Evolutionary conservation across 1,140 invertebrate genomes (phyloP).

Genomic region (Euwallacea fornicatus): DNA sequence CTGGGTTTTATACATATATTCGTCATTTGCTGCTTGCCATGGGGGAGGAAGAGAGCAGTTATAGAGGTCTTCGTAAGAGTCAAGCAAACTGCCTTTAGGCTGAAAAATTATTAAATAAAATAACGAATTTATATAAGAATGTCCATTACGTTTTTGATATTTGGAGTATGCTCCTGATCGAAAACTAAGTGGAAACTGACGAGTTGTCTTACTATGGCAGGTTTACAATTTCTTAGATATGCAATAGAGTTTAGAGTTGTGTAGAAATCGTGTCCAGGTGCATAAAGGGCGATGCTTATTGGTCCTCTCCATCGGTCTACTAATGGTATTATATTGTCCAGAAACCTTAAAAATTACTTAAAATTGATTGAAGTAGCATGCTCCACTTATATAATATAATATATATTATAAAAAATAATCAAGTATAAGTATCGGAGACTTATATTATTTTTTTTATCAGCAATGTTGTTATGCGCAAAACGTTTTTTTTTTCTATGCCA

Average conservation of each 20-base stretch:
- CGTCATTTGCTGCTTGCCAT: constrained; percentile 26
- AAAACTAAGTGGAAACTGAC: constrained; percentile 71
- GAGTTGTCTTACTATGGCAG: constrained; percentile 57
- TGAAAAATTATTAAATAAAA: constrained; percentile 3
- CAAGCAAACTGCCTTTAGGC: constrained; percentile 6
- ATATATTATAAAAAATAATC: no score
- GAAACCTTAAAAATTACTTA: constrained; percentile 40
- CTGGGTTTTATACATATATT: constrained; percentile 50
- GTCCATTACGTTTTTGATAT: constrained; percentile 36
- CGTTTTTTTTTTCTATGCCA: no score
- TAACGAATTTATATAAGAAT: no score
- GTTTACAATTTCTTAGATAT: constrained; percentile 61
- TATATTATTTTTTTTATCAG: no score
- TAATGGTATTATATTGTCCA: constrained; percentile 47
- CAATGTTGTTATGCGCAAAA: no score
- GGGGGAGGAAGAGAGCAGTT: constrained; percentile 37
- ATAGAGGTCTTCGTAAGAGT: constrained; percentile 34
- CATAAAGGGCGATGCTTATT: constrained; percentile 70
- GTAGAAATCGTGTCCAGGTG: constrained; percentile 67
- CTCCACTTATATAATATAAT: no score
- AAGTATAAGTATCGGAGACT: no score
- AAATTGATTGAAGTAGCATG: no score
- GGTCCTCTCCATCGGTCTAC: constrained; percentile 59
- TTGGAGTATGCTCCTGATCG: constrained; percentile 62
- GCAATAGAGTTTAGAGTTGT: constrained; percentile 61